Base-by-base conservation (phyloP, 53 echinoderm and acorn worm genomes). In the Patiria pectinifera region DNA sequence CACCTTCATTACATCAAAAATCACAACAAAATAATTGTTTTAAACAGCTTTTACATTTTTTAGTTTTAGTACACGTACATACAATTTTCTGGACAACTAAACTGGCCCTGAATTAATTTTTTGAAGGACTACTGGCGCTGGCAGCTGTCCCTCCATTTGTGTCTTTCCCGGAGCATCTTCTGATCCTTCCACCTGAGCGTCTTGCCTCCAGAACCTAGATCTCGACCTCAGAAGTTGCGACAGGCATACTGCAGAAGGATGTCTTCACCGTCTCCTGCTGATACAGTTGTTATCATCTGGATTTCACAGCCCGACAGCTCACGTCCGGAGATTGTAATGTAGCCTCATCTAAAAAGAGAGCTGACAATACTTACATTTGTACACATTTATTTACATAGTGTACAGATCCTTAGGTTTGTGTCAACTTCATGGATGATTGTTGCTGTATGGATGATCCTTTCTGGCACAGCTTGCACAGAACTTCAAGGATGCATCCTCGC, bases 381-480 rank as follows among this genome's bases (percentile, higher is more conserved):
- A 77, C 78, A 87, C 76, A 23, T 2, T 77, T n/a, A 87, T 87
- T 23, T 60, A 75, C 46, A 35, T 84, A 84, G 6, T 84, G 45
- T 79, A 79, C 80, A 79, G 21, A 11, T 26, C n/a, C 21, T 84
- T n/a, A 12, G 6, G 45, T 43, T 62, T 84, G 62, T 59, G 19
- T 43, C 15, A 26, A 69, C 12, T 11, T 2, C 19, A 46, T 71
- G 11, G 24, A 59, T 25, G 46, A 11, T 35, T 35, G 35, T 35
- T 35, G 13, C 35, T 76, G 75, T 69, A 81, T 63, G 90, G 81
- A 69, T 90, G 62, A n/a, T 90, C 90, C 16, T 90, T 62, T 26
- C 69, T 45, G 49, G 95, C 93, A 91, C 97, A 97, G n/a, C 84
- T 86, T 24, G 96, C 90, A 71, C 97, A 97, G 45, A 94, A 92